Base-by-base conservation (phyloP, 2,113 vertebrate species). In the Corythornis madagascariensis region DNA sequence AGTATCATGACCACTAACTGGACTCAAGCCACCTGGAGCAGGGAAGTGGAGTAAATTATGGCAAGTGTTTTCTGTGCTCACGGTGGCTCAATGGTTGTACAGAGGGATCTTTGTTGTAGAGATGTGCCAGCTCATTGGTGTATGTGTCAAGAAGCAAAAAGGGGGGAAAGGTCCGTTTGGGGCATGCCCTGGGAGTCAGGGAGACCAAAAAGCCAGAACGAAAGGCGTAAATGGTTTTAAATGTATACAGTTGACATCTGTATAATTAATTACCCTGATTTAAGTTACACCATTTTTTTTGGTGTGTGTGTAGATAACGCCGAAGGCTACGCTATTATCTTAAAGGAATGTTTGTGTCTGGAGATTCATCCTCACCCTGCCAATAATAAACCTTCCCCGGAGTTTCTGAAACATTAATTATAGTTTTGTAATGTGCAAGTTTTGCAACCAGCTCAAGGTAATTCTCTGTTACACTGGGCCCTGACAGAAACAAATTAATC, bases 371-470 rank as follows among this genome's bases (percentile, higher is more conserved):
- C 77, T 83, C 53, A 52, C 43, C 40, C 43, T 86, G 91, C 86
- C 92, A 93, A 40, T 25, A 83, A 81, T 60, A 89, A 93, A 75
- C 79, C 74, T 84, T 89, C 70, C 86, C 73, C 0, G 0, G 48
- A 82, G 81, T 89, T 92, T 92, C 70, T 90, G 87, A 81, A 75
- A 71, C 70, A 67, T 82, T 90, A 89, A 86, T 95, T 94, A 90
- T 8, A 78, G 53, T 90, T 94, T 89, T 78, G 86, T 78, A 86
- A 94, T 1, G 1, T 0, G 0, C 18, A 31, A 47, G 65, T 92
- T 92, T 93, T 92, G 91, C 93, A 92, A 79, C 26, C 40, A 60
- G 77, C 87, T 90, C 81, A 42, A 43, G 66, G 65, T 90, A 67
- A 83, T 75, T 89, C 89, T 53, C 83, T 52, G 1, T 22, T 83